A percentile compares a stretch with the other conserved stretches of the same genome.
Conservation (phyloP, 2,888 invertebrate species). For the Macropis europaea region DNA sequence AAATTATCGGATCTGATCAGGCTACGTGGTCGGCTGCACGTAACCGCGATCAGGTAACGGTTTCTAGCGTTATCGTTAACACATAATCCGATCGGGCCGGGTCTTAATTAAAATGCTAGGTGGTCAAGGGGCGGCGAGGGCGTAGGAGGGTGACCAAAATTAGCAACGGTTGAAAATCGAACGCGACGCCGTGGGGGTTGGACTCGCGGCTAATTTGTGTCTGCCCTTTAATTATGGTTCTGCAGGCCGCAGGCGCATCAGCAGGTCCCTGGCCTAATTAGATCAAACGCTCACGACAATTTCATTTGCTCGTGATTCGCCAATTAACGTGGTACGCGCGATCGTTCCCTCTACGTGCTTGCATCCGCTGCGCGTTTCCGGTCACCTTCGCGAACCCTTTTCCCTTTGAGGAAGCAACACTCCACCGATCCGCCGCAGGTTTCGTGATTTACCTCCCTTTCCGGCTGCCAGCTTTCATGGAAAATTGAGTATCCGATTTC, state of each 20-base stretch:
- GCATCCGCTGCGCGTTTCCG: not conserved
- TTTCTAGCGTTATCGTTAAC: conserved; percentile 39
- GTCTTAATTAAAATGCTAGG: conserved; percentile 55
- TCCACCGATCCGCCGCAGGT: not conserved
- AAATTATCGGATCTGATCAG: not conserved
- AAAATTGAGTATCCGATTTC: conserved; percentile 26
- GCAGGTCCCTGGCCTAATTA: conserved; percentile 60
- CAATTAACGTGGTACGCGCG: conserved; percentile 63
- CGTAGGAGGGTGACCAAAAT: not conserved
- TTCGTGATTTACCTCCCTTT: not conserved
- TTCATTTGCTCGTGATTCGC: conserved; percentile 67
- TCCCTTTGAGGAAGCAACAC: conserved; percentile 13
- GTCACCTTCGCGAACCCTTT: conserved; percentile 10
- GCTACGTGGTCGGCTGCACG: no score
- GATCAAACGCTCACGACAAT: conserved; percentile 70
- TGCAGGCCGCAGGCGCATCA: conserved; percentile 48
- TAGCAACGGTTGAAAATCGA: conserved; percentile 46
- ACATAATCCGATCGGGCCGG: conserved; percentile 46
- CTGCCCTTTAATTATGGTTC: conserved; percentile 62
- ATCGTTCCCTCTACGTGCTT: conserved; percentile 33
- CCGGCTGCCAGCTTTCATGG: not conserved
- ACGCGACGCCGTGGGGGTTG: conserved; percentile 19
- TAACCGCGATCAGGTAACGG: not conserved
- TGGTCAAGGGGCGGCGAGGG: not conserved
- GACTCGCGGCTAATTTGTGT: conserved; percentile 53